A percentile compares a stretch with the other conserved stretches of the same genome.
Evolutionary conservation across 2,797 vertebrate species (phyloP).

Genomic region (Bovichtus variegatus): DNA sequence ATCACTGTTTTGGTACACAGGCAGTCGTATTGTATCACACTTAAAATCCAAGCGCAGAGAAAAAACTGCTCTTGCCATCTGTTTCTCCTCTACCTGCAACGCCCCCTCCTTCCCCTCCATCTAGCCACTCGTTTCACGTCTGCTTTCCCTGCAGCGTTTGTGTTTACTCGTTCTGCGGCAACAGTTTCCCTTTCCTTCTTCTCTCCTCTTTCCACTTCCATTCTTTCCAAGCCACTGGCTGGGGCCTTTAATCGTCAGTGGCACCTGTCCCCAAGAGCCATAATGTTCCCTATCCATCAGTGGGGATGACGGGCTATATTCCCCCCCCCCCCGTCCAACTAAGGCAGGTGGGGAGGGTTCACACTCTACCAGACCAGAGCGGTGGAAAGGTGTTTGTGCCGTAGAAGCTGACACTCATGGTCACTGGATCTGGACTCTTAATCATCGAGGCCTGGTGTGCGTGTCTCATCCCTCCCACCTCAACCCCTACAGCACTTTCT

Average conservation of each 20-base stretch:
- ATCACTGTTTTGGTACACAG: constrained; percentile 47
- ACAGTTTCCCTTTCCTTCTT: constrained; percentile 78
- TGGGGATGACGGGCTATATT: constrained; percentile 69
- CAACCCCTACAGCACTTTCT: constrained; percentile 38
- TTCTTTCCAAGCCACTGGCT: constrained; percentile 83
- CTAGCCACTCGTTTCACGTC: constrained; percentile 59
- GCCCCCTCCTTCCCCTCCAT: constrained; percentile 35
- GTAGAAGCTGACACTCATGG: constrained; percentile 68
- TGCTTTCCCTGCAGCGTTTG: constrained; percentile 72
- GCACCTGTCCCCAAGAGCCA: constrained; percentile 84
- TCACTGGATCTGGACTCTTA: constrained; percentile 69
- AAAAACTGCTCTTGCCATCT: constrained; percentile 59
- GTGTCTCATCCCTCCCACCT: constrained; percentile 21
- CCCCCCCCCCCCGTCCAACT: constrained; percentile 48
- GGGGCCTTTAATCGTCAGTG: constrained; percentile 84
- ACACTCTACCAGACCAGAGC: constrained; percentile 63
- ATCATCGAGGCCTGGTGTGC: constrained; percentile 67
- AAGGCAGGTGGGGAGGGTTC: constrained; percentile 62
- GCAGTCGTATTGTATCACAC: constrained; percentile 37
- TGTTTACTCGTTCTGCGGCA: constrained; percentile 82
- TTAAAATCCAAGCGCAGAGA: constrained; percentile 41
- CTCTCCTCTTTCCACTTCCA: constrained; percentile 71
- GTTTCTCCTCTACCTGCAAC: constrained; percentile 64
- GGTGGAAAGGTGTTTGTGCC: constrained; percentile 49
- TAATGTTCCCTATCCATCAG: constrained; percentile 86